phyloP scores from a whole-genome alignment of 2,797 vertebrate genomes.

The Sphenopsis melanotis region DNA sequence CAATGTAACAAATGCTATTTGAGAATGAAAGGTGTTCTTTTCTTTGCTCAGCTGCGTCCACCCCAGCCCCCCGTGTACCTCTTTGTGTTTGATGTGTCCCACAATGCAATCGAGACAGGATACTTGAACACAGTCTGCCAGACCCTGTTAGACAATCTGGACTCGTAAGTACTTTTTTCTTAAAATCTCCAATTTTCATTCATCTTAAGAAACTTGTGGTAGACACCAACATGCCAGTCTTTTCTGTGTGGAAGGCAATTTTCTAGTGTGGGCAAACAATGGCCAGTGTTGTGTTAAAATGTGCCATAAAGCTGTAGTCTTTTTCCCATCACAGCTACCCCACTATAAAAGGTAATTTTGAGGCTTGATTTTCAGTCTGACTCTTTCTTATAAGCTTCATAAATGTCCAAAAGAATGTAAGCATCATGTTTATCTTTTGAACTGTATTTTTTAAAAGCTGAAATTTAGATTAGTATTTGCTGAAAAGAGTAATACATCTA shows the following conservation, averaged over 20 bases:
- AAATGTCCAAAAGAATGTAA: background rate
- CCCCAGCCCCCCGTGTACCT: constrained; percentile 97
- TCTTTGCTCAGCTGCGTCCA: constrained; percentile 84
- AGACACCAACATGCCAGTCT: background rate
- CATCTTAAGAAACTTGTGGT: background rate
- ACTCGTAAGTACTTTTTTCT: constrained; percentile 80
- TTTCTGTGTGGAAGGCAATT: background rate
- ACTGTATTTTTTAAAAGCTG: background rate
- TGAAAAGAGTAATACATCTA: background rate
- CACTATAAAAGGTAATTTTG: background rate
- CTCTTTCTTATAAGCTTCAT: background rate
- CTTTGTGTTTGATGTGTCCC: constrained; percentile 93
- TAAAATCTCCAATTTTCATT: background rate
- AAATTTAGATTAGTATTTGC: background rate
- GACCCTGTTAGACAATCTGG: constrained; percentile 91
- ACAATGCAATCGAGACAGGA: constrained; percentile 93
- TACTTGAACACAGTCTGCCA: constrained; percentile 92
- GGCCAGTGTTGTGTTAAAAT: background rate
- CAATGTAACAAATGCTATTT: background rate
- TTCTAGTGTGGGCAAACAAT: background rate
- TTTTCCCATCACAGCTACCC: background rate
- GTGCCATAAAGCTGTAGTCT: background rate
- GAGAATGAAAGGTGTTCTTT: background rate
- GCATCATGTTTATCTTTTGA: background rate
- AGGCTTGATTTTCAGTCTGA: background rate